Evolutionary conservation across 2,888 invertebrate species (phyloP).

Genomic region (Portevinia maculata): DNA sequence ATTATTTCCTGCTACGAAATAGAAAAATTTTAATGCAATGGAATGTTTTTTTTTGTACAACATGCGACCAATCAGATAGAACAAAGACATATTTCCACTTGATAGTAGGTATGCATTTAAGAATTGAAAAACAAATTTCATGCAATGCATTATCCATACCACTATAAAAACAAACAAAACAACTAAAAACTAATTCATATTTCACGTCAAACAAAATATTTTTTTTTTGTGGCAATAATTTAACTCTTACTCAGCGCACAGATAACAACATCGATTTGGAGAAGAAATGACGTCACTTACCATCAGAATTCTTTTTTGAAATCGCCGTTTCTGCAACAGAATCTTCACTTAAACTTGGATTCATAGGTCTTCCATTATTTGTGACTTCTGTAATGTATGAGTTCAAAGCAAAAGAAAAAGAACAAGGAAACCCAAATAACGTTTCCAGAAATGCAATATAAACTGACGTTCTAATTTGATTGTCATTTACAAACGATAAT

Average conservation of each 20-base stretch:
- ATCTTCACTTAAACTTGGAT: constrained; percentile 91
- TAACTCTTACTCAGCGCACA: constrained; percentile 72
- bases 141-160: constrained; percentile 30
- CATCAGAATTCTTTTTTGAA: constrained; percentile 92
- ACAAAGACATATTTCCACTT: not conserved
- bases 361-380: constrained; percentile 85
- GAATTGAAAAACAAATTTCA: constrained; percentile 14
- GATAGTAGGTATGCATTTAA: not conserved
- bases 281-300: constrained; percentile 85
- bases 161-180: not conserved
- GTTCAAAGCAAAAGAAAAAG: constrained; percentile 75
- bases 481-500: constrained; percentile 40
- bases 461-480: constrained; percentile 29
- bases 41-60: not conserved
- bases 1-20: not conserved
- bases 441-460: constrained; percentile 33
- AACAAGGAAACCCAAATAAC: constrained; percentile 52
- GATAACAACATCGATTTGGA: constrained; percentile 75
- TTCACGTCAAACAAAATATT: constrained; percentile 7
- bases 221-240: constrained; percentile 4
- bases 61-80: constrained; percentile 34
- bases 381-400: constrained; percentile 83
- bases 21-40: not conserved
- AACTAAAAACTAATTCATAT: constrained; percentile 30
- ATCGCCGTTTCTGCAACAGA: constrained; percentile 91